Percentiles rank a stretch among this genome's conserved stretches.
Conservation (phyloP, 2,888 invertebrate genomes). For the Drosophila nigricruria region DNA sequence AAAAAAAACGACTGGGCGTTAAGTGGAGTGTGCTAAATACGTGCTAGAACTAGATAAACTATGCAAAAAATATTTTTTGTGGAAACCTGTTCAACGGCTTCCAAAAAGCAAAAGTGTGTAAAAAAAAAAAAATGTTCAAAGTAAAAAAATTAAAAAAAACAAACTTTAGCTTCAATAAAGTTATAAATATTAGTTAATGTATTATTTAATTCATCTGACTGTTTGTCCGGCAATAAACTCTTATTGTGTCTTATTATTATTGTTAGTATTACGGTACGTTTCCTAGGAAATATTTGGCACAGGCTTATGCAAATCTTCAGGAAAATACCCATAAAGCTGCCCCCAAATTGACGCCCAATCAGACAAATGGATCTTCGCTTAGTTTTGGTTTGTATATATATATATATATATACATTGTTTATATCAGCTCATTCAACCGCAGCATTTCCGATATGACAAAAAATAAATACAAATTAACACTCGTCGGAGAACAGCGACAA, state of each 20-base stretch:
- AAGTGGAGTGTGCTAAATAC: conserved; percentile 70
- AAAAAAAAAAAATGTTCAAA: conserved; percentile 14
- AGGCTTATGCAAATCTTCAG: conserved; percentile 65
- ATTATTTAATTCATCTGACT: conserved; percentile 1
- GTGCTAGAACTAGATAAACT: conserved; percentile 36
- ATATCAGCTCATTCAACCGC: conserved; percentile 41
- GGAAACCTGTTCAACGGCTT: conserved; percentile 61
- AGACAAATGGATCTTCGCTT: conserved; percentile 1
- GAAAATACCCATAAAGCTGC: conserved; percentile 37
- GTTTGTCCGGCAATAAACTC: not conserved
- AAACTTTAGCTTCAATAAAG: conserved; percentile 6
- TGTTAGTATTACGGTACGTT: conserved; percentile 45
- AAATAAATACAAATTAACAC: conserved; percentile 48
- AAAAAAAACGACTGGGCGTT: conserved; percentile 37
- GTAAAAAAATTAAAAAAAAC: conserved; percentile 31
- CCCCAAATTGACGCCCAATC: conserved; percentile 3
- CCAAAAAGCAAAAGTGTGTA: conserved; percentile 14
- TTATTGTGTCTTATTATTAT: conserved; percentile 12
- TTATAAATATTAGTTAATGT: conserved; percentile 7
- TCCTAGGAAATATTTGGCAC: conserved; percentile 66
- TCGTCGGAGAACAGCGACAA: conserved; percentile 9
- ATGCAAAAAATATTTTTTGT: conserved; percentile 41
- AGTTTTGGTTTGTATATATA: not conserved
- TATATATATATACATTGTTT: not conserved
- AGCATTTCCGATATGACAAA: conserved; percentile 66